These are phyloP conservation scores for Congeria kusceri DNA, from an alignment of 2,888 invertebrate genomes.

Conservation along the genomic window DNA sequence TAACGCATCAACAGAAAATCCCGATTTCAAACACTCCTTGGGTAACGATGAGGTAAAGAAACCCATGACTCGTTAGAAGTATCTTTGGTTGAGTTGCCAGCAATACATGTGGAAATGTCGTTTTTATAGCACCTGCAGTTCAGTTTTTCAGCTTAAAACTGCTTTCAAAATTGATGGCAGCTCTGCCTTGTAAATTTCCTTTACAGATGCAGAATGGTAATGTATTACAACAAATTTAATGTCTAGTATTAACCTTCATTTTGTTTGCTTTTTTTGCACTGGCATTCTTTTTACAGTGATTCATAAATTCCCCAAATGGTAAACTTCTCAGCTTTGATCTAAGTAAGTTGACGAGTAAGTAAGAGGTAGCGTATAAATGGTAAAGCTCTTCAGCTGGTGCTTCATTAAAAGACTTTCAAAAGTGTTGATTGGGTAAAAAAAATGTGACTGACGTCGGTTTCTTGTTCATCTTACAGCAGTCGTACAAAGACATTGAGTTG, in stretches of 20 bases:
- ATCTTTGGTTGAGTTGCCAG: too few species aligned
- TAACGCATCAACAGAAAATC: slow-evolving; percentile 58
- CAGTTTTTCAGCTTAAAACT: too few species aligned
- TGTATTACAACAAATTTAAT: too few species aligned
- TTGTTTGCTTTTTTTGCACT: slow-evolving; percentile 30
- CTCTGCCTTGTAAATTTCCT: too few species aligned
- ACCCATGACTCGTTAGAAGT: too few species aligned
- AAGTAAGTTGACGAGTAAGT: slow-evolving; percentile 20
- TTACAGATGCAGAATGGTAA: too few species aligned
- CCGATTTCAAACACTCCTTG: slow-evolving; percentile 70
- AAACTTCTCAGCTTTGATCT: too few species aligned
- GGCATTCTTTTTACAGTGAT: slow-evolving; percentile 33
- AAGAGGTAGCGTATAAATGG: slow-evolving; percentile 20
- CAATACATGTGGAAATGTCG: too few species aligned
- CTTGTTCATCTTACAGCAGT: slow-evolving; percentile 82
- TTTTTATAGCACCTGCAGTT: too few species aligned
- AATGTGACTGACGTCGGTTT: slow-evolving; percentile 77
- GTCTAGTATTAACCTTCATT: slow-evolving; percentile 1
- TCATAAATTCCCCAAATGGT: neutral
- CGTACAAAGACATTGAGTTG: slow-evolving; percentile 75
- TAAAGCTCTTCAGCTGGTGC: slow-evolving; percentile 54
- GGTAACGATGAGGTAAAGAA: slow-evolving; percentile 93
- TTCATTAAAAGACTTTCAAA: slow-evolving; percentile 27
- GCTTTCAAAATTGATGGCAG: too few species aligned
- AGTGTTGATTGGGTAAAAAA: slow-evolving; percentile 21